Evolutionary conservation across 2,797 vertebrate species (phyloP), one percentile per base, ranked within the genome.

Genomic region (Enteromius thamalakanensis): DNA sequence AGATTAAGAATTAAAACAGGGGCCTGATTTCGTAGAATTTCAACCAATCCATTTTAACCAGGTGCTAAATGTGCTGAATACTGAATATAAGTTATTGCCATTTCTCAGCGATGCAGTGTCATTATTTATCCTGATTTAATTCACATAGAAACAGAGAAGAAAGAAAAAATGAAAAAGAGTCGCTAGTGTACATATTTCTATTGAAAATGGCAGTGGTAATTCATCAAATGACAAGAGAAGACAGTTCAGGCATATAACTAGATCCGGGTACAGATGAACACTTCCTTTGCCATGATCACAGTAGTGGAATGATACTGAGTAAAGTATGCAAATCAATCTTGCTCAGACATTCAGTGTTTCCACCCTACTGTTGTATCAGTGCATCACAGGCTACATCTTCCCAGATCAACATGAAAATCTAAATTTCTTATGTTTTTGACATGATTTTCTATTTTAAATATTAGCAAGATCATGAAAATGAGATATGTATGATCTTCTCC

Each of bases 311-410:
- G 45, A 71, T 34, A 7, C 29, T n/a, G 26, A 3, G 2, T 2
- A 2, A 64, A 29, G 26, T 64, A 17, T 14, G 49, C 21, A 49
- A 51, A 53, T 14, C 34, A 34, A 53, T n/a, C 21, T 32, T 3
- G 10, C 17, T 12, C 26, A 51, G 12, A n/a, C 29, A 34, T 74
- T 74, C 47, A n/a, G 71, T 37, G 49, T 34, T 37, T 37, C 71
- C 71, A 34, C 29, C n/a, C 53, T 23, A 74, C 51, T 34, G 15
- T 42, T 45, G n/a, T n/a, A 42, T 80, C 78, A 80, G 79, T 71
- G 67, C 26, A 71, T n/a, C 26, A n/a, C 67, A 77, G 23, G 42
- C 26, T 58, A 53, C 51, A 55, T 53, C 23, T 55, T 53, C 17
- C 32, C 15, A 53, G 34, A 55, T 79, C n/a, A 55, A 53, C 26